Conservation (phyloP, 2,113 vertebrate genomes). For the Vicugna pacos region DNA sequence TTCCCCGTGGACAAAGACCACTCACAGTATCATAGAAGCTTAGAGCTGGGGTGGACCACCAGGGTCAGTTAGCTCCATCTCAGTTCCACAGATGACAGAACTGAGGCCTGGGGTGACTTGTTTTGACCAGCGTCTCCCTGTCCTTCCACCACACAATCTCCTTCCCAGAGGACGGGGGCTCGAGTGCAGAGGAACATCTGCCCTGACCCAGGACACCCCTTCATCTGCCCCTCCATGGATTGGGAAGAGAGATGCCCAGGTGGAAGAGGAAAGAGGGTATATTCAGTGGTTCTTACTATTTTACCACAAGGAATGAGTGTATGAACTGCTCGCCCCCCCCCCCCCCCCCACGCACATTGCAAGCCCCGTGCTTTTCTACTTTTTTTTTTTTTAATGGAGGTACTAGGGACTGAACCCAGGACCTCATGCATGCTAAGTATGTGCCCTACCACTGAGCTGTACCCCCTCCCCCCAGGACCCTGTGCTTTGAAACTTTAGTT, state of each 20-base stretch:
- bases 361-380: neutral
- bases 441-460: no score
- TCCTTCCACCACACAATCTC: neutral
- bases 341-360: no score
- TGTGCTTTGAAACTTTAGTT: neutral
- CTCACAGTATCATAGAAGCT: neutral
- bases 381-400: no score
- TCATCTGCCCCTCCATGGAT: neutral
- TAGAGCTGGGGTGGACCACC: neutral
- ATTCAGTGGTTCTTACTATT: neutral
- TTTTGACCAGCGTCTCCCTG: neutral
- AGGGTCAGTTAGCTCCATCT: neutral
- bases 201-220: fast-evolving
- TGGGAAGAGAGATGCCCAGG: neutral
- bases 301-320: neutral
- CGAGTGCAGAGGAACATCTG: neutral
- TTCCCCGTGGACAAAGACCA: neutral
- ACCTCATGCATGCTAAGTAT: no score
- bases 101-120: neutral
- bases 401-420: no score
- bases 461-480: no score
- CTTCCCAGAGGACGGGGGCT: neutral
- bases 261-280: neutral
- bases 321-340: neutral
- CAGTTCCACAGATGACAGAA: constrained; percentile 7